phyloP scores from a whole-genome alignment of 2,113 vertebrate species.

The Brachyistius frenatus region DNA sequence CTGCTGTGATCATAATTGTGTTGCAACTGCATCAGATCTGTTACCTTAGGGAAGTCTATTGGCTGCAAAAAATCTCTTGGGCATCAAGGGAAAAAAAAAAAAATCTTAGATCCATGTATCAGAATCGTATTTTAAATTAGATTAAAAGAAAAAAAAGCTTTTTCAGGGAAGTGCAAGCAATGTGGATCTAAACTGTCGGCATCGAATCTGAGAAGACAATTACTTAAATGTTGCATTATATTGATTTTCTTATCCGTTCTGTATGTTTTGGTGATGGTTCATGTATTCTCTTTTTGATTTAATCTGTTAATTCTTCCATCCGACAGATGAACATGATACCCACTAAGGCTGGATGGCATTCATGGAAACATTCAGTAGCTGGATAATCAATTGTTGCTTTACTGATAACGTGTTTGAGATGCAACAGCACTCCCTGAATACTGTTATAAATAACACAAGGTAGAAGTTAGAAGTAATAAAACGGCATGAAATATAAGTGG shows the following conservation, averaged over 20 bases:
- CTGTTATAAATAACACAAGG: not conserved
- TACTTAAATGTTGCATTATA: not conserved
- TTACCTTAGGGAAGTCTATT: conserved; percentile 3
- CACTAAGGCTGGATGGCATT: not conserved
- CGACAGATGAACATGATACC: not conserved
- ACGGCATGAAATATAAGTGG: not conserved
- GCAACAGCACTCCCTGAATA: not conserved
- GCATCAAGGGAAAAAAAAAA: not conserved
- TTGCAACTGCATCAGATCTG: conserved; percentile 1
- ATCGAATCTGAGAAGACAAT: not conserved
- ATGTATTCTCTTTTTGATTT: too few species aligned
- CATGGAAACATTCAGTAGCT: not conserved
- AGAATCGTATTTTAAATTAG: too few species aligned
- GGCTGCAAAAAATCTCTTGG: not conserved
- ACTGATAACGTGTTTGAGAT: not conserved
- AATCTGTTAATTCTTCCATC: not conserved
- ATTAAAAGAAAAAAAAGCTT: too few species aligned
- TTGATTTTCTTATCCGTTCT: not conserved
- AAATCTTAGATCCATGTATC: not conserved
- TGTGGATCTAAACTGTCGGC: not conserved
- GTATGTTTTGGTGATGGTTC: not conserved
- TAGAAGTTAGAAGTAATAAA: not conserved
- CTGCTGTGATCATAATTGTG: not conserved
- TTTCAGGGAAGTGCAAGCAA: too few species aligned
- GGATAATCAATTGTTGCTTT: not conserved